Evolutionary conservation across 1,140 invertebrate genomes (phyloP).

Genomic region (Monochamus saltuarius): DNA sequence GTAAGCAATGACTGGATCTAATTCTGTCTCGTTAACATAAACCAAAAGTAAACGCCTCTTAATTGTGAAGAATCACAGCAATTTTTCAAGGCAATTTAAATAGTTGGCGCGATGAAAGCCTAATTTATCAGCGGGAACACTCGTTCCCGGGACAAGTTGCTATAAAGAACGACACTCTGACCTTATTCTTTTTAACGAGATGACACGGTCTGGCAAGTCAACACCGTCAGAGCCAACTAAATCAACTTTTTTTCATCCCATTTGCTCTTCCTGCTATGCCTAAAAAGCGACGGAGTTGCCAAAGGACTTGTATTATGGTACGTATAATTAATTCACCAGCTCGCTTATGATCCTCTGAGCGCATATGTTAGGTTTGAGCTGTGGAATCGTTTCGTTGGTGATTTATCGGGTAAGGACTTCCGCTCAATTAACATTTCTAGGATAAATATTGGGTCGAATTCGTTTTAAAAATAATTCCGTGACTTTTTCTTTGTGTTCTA

Average conservation of each 20-base stretch:
- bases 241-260: slow-evolving; percentile 20
- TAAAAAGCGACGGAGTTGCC: slow-evolving; percentile 14
- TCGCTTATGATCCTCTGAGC: too few relatives aligned
- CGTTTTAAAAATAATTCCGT: too few relatives aligned
- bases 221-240: slow-evolving; percentile 14
- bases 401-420: too few relatives aligned
- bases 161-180: background rate
- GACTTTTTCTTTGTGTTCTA: too few relatives aligned
- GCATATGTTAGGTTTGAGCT: too few relatives aligned
- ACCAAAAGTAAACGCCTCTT: slow-evolving; percentile 32
- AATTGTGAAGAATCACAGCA: slow-evolving; percentile 35
- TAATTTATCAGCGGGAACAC: slow-evolving; percentile 22
- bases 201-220: slow-evolving; percentile 21
- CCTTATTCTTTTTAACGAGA: slow-evolving; percentile 15
- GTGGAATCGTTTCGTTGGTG: too few relatives aligned
- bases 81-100: slow-evolving; percentile 38
- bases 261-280: slow-evolving; percentile 20
- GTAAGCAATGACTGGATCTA: slow-evolving; percentile 17
- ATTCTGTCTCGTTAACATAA: slow-evolving; percentile 24
- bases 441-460: too few relatives aligned
- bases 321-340: too few relatives aligned
- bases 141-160: background rate
- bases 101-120: slow-evolving; percentile 30
- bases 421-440: too few relatives aligned
- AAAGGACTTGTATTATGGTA: background rate